These are phyloP conservation scores for Drosophila aldrichi DNA, from an alignment of 2,888 invertebrate species.

Conservation along the genomic window DNA sequence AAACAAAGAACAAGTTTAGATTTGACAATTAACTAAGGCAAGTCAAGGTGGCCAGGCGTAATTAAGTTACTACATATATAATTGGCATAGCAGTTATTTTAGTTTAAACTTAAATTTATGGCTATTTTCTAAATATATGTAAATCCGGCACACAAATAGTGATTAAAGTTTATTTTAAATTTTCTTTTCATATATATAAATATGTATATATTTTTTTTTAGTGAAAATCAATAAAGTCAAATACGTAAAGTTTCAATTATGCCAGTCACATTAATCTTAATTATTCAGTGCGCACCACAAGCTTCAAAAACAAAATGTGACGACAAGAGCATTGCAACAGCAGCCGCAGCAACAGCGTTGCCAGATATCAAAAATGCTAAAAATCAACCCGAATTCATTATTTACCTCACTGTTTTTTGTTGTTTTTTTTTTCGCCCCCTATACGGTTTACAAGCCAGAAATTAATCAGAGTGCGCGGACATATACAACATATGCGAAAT, in stretches of 20 bases:
- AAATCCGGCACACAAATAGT: background rate
- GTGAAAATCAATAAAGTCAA: conserved; percentile 20
- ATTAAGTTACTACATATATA: conserved; percentile 15
- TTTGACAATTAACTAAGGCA: conserved; percentile 15
- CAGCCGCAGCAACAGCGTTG: conserved; percentile 55
- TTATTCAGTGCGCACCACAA: conserved; percentile 45
- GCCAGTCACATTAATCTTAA: conserved; percentile 47
- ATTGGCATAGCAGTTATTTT: conserved; percentile 17
- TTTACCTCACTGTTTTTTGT: conserved; percentile 6
- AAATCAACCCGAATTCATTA: conserved; percentile 48
- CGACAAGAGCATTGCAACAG: conserved; percentile 10
- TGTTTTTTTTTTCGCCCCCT: background rate
- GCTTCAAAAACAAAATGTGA: conserved; percentile 21
- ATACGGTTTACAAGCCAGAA: conserved; percentile 57
- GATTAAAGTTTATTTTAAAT: background rate
- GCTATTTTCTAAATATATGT: background rate
- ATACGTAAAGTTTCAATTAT: conserved; percentile 25
- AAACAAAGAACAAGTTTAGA: conserved; percentile 5
- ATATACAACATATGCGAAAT: conserved; percentile 62
- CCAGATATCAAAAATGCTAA: conserved; percentile 60
- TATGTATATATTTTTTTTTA: background rate
- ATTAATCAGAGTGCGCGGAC: conserved; percentile 64
- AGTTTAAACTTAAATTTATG: background rate
- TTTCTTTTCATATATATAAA: background rate
- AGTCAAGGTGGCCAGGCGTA: conserved; percentile 36